Evolutionary conservation across 2,797 vertebrate genomes (phyloP), one percentile per base, ranked within the genome.

Genomic region (Lithobates pipiens): DNA sequence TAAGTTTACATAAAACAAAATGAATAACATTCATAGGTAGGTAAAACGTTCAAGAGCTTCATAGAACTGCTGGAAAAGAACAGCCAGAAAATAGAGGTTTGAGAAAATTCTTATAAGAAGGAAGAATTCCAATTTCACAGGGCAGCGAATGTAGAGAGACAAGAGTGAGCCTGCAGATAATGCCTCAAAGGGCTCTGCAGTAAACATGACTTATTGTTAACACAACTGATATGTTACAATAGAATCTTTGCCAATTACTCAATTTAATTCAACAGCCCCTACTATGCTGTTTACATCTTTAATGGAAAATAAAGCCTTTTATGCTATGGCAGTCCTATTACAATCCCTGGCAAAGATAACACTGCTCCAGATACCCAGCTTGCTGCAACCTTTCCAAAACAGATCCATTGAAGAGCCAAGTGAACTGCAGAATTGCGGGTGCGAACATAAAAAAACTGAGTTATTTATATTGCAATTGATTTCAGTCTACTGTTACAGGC

Each of bases 381-480:
- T 27, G 27, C 42, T 82, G 63, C 85, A 83, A 77, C 68, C 67
- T 68, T 78, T 86, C 85, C 85, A 82, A 86, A 82, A 82, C 80
- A 86, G 27, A 78, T 63, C 63, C 70, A 69, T 74, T 13, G 44
- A 75, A 70, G 44, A 83, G 81, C 85, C 85, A 87, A 87, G 57
- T 83, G 76, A 82, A 69, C 76, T 73, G 80, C 67, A 46, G 68
- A 72, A 73, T 83, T 57, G 29, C 42, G 57, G 65, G 36, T 42
- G 27, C 69, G 39, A 75, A 73, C 75, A 82, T 83, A 73, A 83
- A 83, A 83, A 69, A 79, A 54, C 50, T 1, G 61, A 87, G 85
- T 87, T 83, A 86, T 86, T 73, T 86, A 83, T 86, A 83, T 68
- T 83, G 69, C 80, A 87, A 68, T 68, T 87, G 72, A 79, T 75